Percentiles rank a stretch among this genome's conserved stretches.
phyloP scores from a whole-genome alignment of 2,888 invertebrate species.

The Uloborus plumipes region DNA sequence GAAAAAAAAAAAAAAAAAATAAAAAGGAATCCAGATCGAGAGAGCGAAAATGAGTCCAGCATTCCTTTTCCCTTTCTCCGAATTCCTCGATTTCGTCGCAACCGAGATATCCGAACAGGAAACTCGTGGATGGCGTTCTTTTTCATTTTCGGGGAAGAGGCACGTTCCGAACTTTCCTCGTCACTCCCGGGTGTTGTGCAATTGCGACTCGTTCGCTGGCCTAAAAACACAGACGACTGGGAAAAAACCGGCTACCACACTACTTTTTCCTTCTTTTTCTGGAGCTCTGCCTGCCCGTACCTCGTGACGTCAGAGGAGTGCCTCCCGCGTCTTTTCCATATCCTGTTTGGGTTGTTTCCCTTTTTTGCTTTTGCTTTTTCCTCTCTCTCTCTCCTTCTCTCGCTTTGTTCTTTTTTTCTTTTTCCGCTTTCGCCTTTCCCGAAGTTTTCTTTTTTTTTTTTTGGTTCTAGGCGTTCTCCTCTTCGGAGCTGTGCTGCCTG shows the following conservation, averaged over 20 bases:
- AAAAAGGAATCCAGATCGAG: no score
- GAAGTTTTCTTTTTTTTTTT: slow-evolving; percentile 43
- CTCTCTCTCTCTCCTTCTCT: slow-evolving; percentile 53
- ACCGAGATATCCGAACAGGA: slow-evolving; percentile 6
- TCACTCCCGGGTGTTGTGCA: slow-evolving; percentile 59
- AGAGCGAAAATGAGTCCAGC: neutral
- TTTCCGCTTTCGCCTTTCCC: slow-evolving; percentile 63
- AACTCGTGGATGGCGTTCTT: no score
- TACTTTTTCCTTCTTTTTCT: slow-evolving; percentile 63
- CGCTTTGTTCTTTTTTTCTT: slow-evolving; percentile 43
- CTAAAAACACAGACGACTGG: slow-evolving; percentile 54
- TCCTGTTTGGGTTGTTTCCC: slow-evolving; percentile 64
- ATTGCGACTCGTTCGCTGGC: slow-evolving; percentile 43
- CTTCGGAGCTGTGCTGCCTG: slow-evolving; percentile 31
- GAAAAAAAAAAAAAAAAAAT: no score
- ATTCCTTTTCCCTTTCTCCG: no score
- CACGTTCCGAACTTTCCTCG: slow-evolving; percentile 48
- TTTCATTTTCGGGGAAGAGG: slow-evolving; percentile 20
- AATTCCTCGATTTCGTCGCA: neutral
- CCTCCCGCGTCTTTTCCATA: slow-evolving; percentile 64
- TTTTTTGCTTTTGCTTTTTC: slow-evolving; percentile 48
- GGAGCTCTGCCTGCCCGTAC: slow-evolving; percentile 54
- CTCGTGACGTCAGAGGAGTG: slow-evolving; percentile 62
- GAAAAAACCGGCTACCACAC: slow-evolving; percentile 60
- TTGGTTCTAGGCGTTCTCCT: slow-evolving; percentile 14